phyloP scores from a whole-genome alignment of 30 jellyfish, hydroid and myxozoan genomes.

The Chironex yamaguchii region DNA sequence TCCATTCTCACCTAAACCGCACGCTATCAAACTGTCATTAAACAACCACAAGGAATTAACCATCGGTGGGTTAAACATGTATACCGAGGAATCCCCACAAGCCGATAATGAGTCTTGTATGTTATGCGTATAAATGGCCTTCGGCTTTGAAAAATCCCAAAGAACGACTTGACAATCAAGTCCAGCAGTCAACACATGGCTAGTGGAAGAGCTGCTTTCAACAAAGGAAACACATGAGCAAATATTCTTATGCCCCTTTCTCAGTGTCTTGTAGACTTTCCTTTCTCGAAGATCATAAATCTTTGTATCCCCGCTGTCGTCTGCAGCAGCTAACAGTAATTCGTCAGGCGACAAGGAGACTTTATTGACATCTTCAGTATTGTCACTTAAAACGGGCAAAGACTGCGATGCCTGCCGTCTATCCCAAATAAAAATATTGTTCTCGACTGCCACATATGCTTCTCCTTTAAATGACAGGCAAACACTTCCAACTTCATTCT shows the following conservation, averaged over 20 bases:
- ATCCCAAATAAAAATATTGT: constrained; percentile 40
- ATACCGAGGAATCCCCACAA: constrained; percentile 74
- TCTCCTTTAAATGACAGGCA: constrained; percentile 12
- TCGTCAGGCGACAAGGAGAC: constrained; percentile 16
- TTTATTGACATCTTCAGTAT: constrained; percentile 85
- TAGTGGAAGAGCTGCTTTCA: neutral
- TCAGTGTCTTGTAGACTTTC: constrained; percentile 65
- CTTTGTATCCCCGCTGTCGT: constrained; percentile 91
- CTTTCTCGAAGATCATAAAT: constrained; percentile 64
- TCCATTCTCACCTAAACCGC: constrained; percentile 79
- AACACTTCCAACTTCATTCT: constrained; percentile 69
- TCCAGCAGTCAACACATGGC: constrained; percentile 85
- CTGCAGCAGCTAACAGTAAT: constrained; percentile 78
- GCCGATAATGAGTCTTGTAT: constrained; percentile 66
- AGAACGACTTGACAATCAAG: constrained; percentile 83
- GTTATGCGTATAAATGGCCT: constrained; percentile 50
- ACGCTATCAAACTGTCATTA: constrained; percentile 55
- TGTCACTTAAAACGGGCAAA: constrained; percentile 47
- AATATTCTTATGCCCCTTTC: constrained; percentile 86
- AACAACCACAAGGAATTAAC: constrained; percentile 64
- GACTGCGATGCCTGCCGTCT: constrained; percentile 12
- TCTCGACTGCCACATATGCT: constrained; percentile 57
- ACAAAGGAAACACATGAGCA: constrained; percentile 78
- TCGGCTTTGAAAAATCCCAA: constrained; percentile 76
- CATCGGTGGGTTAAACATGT: constrained; percentile 92